Percentiles rank a stretch among this genome's conserved stretches.
Evolutionary conservation across 1,140 invertebrate genomes (phyloP).

Genomic region (Mactra quadrangularis): DNA sequence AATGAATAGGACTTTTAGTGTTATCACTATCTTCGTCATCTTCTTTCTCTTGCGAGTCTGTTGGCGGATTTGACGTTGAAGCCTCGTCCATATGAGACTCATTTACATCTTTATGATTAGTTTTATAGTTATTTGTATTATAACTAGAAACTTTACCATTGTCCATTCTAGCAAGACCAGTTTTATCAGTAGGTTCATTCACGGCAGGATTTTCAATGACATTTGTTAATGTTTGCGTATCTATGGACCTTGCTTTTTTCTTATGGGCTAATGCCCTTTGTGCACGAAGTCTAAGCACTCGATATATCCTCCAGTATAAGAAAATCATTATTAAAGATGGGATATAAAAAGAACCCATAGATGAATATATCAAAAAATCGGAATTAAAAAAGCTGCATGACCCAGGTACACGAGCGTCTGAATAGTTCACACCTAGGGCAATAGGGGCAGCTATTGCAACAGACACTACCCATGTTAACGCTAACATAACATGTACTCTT

Average conservation of each 20-base stretch:
- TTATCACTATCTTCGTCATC: constrained; percentile 78
- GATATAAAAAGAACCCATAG: constrained; percentile 99
- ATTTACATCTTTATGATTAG: constrained; percentile 60
- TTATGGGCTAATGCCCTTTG: constrained; percentile 72
- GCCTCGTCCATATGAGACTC: constrained; percentile 57
- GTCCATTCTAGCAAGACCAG: constrained; percentile 75
- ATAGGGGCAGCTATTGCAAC: constrained; percentile 98
- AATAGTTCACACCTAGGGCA: constrained; percentile 94
- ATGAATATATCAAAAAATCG: constrained; percentile 99
- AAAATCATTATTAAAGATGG: constrained; percentile 99
- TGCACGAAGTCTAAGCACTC: constrained; percentile 92
- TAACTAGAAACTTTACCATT: constrained; percentile 83
- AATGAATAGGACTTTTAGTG: constrained; percentile 70
- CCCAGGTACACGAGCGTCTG: constrained; percentile 71
- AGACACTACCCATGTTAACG: constrained; percentile 98
- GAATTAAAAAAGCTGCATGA: constrained; percentile 98
- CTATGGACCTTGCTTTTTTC: constrained; percentile 54
- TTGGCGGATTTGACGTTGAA: constrained; percentile 56
- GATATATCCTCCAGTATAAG: constrained; percentile 99
- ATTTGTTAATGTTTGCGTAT: constrained; percentile 68
- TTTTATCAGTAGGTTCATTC: constrained; percentile 76
- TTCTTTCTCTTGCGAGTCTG: constrained; percentile 87
- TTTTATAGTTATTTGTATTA: constrained; percentile 79
- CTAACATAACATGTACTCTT: constrained; percentile 97
- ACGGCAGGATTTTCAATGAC: constrained; percentile 79